Base-by-base conservation (phyloP, 2,797 vertebrate species). In the Eulemur albifrons region DNA sequence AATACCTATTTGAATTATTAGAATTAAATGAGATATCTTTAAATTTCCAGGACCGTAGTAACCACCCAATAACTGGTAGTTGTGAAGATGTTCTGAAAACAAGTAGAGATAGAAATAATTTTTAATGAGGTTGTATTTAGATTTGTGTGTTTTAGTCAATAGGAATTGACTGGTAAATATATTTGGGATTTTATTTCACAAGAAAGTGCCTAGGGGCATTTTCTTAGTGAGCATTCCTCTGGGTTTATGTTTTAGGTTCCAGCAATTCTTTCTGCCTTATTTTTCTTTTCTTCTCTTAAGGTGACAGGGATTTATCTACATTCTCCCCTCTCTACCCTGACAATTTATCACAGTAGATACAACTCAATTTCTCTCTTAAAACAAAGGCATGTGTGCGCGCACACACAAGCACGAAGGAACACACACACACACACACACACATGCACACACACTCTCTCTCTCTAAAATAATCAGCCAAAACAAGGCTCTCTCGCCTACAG, bases 81-180 rank as follows among this genome's bases (percentile, higher is more conserved):
- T 69, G 11, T 69, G n/a, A 90, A 94, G 94, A 81, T 92, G 25
- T 75, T 85, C 63, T 86, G 30, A 61, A 97, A 93, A 70, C 13
- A 97, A 93, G 32, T 43, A 83, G 43, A 59, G 35, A 45, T 43
- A 65, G 5, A 84, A 92, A 88, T 4, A 75, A 12, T 57, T 94
- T 77, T 81, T 70, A 73, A 59, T 45, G 3, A 11, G 2, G 12
- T 81, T 93, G 5, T 85, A 59, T 88, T 92, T 86, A 93, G 40
- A 90, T n/a, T 38, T 95, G 32, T 63, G 13, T 54, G 90, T 94
- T 92, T 93, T 69, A 93, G n/a, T 95, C 73, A 77, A 32, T 40
- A 69, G 54, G 1, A 93, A 80, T 76, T 79, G 17, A 89, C 17
- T 93, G 21, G 27, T 35, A 86, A 89, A 65, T 67, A 70, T 59